Evolutionary conservation across 2,888 invertebrate genomes (phyloP), one percentile per base, ranked within the genome.

Genomic region (Agriotes lineatus): DNA sequence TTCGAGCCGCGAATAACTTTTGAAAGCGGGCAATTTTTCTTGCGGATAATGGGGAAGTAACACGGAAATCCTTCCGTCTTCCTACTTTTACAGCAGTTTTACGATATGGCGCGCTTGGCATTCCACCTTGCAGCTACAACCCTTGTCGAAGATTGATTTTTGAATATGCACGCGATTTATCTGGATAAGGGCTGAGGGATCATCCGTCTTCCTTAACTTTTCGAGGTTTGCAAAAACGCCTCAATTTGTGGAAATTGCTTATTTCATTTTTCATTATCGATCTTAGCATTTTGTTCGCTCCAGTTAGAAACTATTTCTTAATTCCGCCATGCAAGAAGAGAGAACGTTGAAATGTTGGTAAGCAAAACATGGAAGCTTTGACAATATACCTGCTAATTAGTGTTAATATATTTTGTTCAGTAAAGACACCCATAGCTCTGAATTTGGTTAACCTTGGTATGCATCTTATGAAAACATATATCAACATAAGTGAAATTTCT

Each of bases 21-120:
- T 63, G 58, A 63, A 63, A 33, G 63, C n/a, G 18, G 35, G 42
- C 56, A 56, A 63, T 63, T 54, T 63, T 54, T 63, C 63, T 63
- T 56, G 14, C 14, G 57, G 56, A 64, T 64, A 64, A 64, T 64
- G 35, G 45, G 20, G 20, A 45, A 45, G 56, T 25, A 64, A 64
- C 64, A 64, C 64, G 64, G 56, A 64, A 64, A 64, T 64, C 56
- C 64, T 64, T 64, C 64, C 57, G 30, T 45, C 56, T 54, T 64
- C 56, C 56, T 48, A 57, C 20, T 56, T 56, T 57, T 64, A 64
- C 56, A 56, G 45, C 56, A 54, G 57, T 57, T 64, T 64, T 64
- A 64, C 45, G 64, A 64, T 56, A 56, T 48, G 45, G 45, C 64
- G 45, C 56, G 45, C 37, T 63, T 56, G 30, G 44, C 57, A 57